phyloP scores from a whole-genome alignment of 2,113 vertebrate species.

The Rhineura floridana region DNA sequence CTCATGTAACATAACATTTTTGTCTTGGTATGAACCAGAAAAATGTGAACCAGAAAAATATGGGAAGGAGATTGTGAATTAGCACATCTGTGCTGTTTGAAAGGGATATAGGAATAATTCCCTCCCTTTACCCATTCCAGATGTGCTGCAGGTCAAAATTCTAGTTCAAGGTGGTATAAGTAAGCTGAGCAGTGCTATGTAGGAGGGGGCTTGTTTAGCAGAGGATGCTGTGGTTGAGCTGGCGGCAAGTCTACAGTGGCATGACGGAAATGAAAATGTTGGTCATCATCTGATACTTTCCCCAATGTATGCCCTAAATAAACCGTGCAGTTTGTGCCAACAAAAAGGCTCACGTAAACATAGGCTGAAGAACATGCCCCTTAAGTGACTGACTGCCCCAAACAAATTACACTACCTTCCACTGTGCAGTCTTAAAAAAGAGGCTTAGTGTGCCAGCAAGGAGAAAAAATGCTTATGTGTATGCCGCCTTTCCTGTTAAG shows the following conservation, averaged over 20 bases:
- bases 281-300: neutral
- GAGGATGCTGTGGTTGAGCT: constrained; percentile 15
- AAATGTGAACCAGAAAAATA: neutral
- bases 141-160: neutral
- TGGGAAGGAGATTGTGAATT: neutral
- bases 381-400: neutral
- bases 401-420: constrained; percentile 8
- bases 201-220: constrained; percentile 1
- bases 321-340: fast-evolving
- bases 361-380: neutral
- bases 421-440: constrained; percentile 12
- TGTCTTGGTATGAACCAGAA: neutral
- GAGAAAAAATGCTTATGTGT: neutral
- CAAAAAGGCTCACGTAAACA: neutral
- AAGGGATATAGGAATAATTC: neutral
- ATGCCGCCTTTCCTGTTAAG: neutral
- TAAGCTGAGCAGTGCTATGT: neutral
- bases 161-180: neutral
- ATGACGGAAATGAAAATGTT: neutral
- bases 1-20: neutral
- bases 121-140: neutral
- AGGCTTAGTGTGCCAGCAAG: neutral
- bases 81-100: neutral
- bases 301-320: neutral
- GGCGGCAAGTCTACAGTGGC: neutral